A percentile compares a stretch with the other conserved stretches of the same genome.
Evolutionary conservation across 92 coral and sea anemone species (phyloP).

Genomic region (Epizoanthus scotinus): DNA sequence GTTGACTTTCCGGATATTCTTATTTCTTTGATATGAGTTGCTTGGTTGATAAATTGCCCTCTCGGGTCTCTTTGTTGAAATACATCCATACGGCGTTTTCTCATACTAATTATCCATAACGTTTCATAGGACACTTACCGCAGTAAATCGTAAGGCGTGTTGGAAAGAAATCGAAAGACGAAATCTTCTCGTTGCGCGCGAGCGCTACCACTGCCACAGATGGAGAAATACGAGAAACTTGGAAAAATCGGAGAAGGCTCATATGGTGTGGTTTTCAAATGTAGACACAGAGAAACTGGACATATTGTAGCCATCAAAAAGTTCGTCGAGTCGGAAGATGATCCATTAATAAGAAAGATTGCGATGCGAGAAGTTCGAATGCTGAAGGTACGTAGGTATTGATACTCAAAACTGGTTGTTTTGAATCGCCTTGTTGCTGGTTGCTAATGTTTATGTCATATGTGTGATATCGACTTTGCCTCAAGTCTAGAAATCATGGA

Average conservation of each 20-base stretch:
- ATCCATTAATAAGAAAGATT: conserved; percentile 87
- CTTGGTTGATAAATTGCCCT: not conserved
- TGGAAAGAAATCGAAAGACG: conserved; percentile 13
- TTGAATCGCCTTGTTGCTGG: not conserved
- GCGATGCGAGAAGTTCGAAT: conserved; percentile 96
- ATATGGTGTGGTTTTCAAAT: conserved; percentile 96
- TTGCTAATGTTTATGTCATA: not conserved
- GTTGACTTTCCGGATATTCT: not conserved
- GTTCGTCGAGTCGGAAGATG: conserved; percentile 96
- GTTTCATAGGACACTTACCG: not conserved
- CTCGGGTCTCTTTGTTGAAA: not conserved
- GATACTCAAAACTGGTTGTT: not conserved
- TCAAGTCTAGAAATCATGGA: not conserved
- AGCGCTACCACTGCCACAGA: conserved; percentile 26
- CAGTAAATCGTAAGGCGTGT: not conserved
- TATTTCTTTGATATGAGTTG: not conserved
- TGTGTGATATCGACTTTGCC: not conserved
- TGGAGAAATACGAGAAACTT: conserved; percentile 95
- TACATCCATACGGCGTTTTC: not conserved
- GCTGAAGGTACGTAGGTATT: conserved; percentile 72
- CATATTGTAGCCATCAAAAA: conserved; percentile 96
- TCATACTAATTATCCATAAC: not conserved
- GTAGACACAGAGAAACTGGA: conserved; percentile 90
- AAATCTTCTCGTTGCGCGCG: conserved; percentile 8
- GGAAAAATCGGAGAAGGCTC: conserved; percentile 98